A percentile compares a stretch with the other conserved stretches of the same genome.
Evolutionary conservation across 2,888 invertebrate genomes (phyloP).

Genomic region (Unio pictorum): DNA sequence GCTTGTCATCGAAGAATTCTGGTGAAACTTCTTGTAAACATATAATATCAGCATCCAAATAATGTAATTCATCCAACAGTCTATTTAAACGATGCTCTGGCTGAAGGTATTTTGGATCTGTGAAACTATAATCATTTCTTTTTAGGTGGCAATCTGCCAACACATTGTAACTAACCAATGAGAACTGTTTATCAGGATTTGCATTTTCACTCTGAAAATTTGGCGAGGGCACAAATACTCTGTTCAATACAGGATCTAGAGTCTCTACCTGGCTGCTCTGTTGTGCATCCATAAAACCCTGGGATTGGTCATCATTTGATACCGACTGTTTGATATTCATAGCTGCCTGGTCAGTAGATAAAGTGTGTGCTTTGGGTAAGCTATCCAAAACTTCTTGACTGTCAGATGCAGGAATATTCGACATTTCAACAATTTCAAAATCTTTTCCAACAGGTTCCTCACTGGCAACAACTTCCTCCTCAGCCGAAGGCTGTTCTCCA

Average conservation of each 20-base stretch:
- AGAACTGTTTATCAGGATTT: conserved; percentile 54
- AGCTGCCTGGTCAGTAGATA: background rate
- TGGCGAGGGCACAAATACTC: conserved; percentile 53
- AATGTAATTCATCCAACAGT: conserved; percentile 61
- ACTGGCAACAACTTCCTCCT: conserved; percentile 16
- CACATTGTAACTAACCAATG: conserved; percentile 67
- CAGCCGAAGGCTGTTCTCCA: conserved; percentile 11
- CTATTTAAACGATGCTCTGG: conserved; percentile 56
- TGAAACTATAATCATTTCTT: conserved; percentile 56
- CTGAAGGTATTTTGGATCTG: conserved; percentile 48
- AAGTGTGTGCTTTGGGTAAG: conserved; percentile 31
- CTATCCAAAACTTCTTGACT: conserved; percentile 49
- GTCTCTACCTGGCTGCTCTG: background rate
- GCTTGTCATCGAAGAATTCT: conserved; percentile 46
- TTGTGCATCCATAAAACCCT: background rate
- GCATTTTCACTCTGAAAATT: conserved; percentile 22
- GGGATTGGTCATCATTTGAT: conserved; percentile 10
- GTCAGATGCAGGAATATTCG: conserved; percentile 53
- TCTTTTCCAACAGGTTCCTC: conserved; percentile 39
- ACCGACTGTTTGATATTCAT: conserved; percentile 6
- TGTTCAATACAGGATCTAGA: conserved; percentile 42
- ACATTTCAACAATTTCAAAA: conserved; percentile 56
- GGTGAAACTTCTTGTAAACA: conserved; percentile 69
- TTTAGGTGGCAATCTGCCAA: conserved; percentile 66
- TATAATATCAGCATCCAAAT: conserved; percentile 66